Evolutionary conservation across 2,113 vertebrate species (phyloP).

Genomic region (Pionites leucogaster): DNA sequence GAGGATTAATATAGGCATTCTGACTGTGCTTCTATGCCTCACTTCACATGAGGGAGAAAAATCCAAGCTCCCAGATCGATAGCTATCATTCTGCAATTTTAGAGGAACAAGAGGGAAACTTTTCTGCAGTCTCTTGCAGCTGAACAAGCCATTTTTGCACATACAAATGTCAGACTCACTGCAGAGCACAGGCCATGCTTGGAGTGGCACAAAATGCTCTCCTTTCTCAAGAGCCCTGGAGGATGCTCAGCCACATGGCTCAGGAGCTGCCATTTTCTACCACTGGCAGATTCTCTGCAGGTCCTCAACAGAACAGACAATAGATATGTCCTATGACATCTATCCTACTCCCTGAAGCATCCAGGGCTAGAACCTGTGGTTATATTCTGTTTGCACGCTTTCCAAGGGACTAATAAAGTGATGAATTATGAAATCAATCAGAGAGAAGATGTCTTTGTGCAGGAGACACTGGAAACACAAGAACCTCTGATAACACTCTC

Average conservation of each 20-base stretch:
- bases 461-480: neutral
- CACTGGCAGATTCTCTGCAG: neutral
- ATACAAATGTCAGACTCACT: neutral
- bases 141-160: neutral
- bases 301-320: slow-evolving; percentile 1
- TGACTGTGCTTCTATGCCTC: neutral
- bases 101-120: slow-evolving; percentile 22
- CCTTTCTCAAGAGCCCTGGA: neutral
- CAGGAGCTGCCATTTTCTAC: neutral
- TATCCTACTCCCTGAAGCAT: neutral
- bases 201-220: neutral
- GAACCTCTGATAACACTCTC: neutral
- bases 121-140: neutral
- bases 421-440: neutral
- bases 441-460: neutral
- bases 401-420: neutral
- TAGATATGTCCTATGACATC: neutral
- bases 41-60: slow-evolving; percentile 18
- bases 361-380: neutral
- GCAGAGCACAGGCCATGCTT: neutral
- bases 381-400: neutral
- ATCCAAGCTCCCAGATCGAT: neutral
- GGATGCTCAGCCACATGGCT: neutral
- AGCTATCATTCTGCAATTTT: slow-evolving; percentile 16
- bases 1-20: slow-evolving; percentile 32